Conservation (phyloP, 2,888 invertebrate species). For the Pandemis corylana region DNA sequence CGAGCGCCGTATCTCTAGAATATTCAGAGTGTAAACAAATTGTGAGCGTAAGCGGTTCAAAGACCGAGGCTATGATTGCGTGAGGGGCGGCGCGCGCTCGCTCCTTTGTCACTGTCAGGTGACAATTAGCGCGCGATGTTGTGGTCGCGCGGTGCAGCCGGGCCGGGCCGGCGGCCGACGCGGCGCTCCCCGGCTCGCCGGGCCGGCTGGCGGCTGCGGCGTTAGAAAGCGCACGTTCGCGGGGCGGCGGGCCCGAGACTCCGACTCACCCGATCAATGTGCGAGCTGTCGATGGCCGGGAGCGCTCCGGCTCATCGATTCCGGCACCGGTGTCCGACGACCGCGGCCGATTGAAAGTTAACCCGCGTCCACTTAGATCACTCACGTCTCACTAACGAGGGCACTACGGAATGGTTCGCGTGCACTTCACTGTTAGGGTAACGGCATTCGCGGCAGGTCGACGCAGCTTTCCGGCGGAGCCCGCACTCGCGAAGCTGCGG, state of each 20-base stretch:
- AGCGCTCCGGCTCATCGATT: constrained; percentile 65
- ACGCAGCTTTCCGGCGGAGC: constrained; percentile 40
- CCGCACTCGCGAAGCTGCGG: constrained; percentile 42
- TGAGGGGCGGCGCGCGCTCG: constrained; percentile 48
- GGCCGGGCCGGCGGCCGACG: constrained; percentile 45
- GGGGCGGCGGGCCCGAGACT: constrained; percentile 39
- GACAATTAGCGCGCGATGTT: constrained; percentile 47
- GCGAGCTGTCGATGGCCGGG: constrained; percentile 68
- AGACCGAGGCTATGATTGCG: constrained; percentile 64
- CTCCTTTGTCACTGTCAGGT: constrained; percentile 46
- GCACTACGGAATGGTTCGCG: constrained; percentile 65
- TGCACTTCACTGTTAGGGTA: constrained; percentile 62
- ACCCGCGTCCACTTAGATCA: constrained; percentile 62
- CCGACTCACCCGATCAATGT: constrained; percentile 80
- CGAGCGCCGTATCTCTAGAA: constrained; percentile 54
- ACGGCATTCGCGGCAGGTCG: constrained; percentile 46
- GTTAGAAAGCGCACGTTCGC: constrained; percentile 48
- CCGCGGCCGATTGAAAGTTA: constrained; percentile 64
- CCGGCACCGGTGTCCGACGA: constrained; percentile 56
- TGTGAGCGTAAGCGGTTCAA: constrained; percentile 65
- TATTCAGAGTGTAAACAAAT: constrained; percentile 61
- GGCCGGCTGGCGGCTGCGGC: constrained; percentile 30
- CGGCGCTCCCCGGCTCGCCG: constrained; percentile 50
- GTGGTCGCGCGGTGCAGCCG: constrained; percentile 43
- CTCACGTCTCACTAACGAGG: constrained; percentile 64